A percentile compares a stretch with the other conserved stretches of the same genome.
Conservation (phyloP, 2,797 vertebrate genomes). For the Dermochelys coriacea region DNA sequence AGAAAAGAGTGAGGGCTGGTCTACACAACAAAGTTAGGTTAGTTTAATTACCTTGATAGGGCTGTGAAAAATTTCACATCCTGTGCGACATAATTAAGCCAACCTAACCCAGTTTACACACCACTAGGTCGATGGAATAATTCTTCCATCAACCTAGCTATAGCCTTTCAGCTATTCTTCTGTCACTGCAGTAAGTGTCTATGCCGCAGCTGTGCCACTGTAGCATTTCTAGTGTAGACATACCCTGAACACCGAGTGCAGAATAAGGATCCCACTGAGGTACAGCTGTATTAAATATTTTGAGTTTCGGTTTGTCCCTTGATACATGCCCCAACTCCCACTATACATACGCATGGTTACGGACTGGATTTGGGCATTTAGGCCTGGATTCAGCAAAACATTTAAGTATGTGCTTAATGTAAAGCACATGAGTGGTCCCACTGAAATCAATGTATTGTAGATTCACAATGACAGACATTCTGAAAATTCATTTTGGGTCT, state of each 20-base stretch:
- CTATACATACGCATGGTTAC: accelerated
- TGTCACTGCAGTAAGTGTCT: too few relatives aligned
- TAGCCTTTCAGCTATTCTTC: neutral
- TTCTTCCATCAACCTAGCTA: neutral
- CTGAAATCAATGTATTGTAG: neutral
- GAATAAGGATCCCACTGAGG: neutral
- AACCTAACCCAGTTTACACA: too few relatives aligned
- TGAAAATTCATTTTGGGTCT: neutral
- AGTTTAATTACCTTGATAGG: too few relatives aligned
- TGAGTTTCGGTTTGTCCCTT: neutral
- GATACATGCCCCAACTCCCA: neutral
- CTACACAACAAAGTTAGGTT: too few relatives aligned
- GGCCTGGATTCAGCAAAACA: neutral
- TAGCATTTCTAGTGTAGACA: neutral
- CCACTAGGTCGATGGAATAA: too few relatives aligned
- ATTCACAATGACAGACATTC: neutral
- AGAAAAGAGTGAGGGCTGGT: too few relatives aligned
- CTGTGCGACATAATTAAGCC: too few relatives aligned
- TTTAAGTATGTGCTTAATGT: neutral
- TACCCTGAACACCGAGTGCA: accelerated
- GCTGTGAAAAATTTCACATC: too few relatives aligned
- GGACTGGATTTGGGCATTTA: neutral
- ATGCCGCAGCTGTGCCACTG: neutral
- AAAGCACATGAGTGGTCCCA: neutral
- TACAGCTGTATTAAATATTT: neutral